Evolutionary conservation across 2,113 vertebrate species (phyloP), one percentile per base, ranked within the genome.

Genomic region (Capreolus pygargus): DNA sequence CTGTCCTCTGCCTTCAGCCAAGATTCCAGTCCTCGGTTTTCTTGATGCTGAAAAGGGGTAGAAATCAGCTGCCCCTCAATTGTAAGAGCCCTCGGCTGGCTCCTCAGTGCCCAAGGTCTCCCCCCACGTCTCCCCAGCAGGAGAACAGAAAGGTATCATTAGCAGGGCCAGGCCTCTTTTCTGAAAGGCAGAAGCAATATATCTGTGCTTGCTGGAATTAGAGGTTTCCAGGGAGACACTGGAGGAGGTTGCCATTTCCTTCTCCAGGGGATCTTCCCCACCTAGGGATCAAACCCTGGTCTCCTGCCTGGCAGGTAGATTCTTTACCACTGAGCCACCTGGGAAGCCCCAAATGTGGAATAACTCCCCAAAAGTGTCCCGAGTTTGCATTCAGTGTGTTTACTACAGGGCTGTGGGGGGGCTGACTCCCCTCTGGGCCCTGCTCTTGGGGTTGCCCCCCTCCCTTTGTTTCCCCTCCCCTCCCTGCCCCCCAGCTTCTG

Each of bases 21-120:
- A 1, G n/a, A 25, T 82, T 9, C 58, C 1, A 0, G 14, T 8
- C 45, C n/a, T 58, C 1, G 0, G 6, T 30, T 15, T 36, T 36
- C 45, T 36, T 19, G 2, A 12, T 11, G 6, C 33, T 1, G 55
- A 5, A 27, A 27, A 43, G 52, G 61, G 64, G 64, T 27, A 21
- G 79, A 57, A 30, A 33, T 12, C 7, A 3, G 47, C 27, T 9
- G 2, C 47, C n/a, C 4, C 28, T 12, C 43, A 6, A 58, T 8
- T 1, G 2, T 13, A 3, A 19, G 27, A 1, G 9, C 11, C 17
- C 13, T 47, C 4, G 30, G 57, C 30, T 21, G 55, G 43, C 82
- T 64, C n/a, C 82, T 85, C 39, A 27, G 70, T 25, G 1, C 5
- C 39, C 70, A 76, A 14, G 70, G 21, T 27, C 39, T 76, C 39